These are phyloP conservation scores for Cochlearius cochlearius DNA, from an alignment of 2,113 vertebrate genomes.

Conservation along the genomic window DNA sequence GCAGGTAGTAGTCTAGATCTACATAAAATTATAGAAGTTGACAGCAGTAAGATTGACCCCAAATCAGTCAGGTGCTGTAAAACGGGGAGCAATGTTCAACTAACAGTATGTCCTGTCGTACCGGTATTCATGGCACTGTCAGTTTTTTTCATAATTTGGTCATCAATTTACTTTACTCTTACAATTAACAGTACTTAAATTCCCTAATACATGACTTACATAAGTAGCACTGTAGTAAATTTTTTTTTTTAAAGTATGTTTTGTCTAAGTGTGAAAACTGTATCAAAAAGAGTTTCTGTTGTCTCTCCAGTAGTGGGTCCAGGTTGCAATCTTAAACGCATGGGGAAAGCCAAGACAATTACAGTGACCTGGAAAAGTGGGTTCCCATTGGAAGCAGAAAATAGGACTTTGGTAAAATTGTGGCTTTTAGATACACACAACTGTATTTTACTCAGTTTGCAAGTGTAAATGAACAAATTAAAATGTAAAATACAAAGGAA, in stretches of 20 bases:
- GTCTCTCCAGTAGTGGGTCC: neutral
- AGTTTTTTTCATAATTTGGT: neutral
- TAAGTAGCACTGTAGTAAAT: neutral
- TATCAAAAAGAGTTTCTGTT: neutral
- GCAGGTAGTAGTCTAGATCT: neutral
- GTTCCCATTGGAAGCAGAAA: neutral
- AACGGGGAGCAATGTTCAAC: neutral
- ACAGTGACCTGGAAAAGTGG: neutral
- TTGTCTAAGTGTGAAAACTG: neutral
- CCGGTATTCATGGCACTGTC: neutral
- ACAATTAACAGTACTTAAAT: neutral
- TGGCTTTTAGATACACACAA: neutral
- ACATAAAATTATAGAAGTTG: neutral
- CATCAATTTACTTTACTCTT: neutral
- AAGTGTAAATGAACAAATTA: neutral
- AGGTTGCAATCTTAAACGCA: neutral
- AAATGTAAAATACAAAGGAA: neutral
- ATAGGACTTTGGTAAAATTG: neutral
- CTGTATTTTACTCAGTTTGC: neutral
- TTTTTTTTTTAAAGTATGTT: neutral
- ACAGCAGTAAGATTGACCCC: neutral
- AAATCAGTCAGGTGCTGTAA: neutral
- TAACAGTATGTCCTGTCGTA: neutral
- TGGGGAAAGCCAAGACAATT: neutral
- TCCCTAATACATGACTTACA: neutral